phyloP scores from a whole-genome alignment of 2,888 invertebrate species.

The Auanema sp. region DNA sequence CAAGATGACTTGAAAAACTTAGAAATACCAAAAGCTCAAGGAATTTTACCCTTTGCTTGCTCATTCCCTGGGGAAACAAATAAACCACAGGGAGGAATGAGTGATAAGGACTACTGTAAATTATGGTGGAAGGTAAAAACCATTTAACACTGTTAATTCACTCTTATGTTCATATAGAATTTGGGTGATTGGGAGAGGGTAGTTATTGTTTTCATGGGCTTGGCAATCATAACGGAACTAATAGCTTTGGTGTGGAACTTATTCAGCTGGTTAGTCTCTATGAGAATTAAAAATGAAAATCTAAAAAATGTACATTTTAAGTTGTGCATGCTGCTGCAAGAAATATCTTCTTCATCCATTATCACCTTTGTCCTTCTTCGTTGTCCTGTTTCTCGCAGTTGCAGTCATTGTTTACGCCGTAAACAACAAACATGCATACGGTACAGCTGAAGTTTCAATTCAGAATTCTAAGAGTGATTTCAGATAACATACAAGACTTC shows the following conservation, averaged over 20 bases:
- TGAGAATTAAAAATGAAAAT: background rate
- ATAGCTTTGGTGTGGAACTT: constrained; percentile 30
- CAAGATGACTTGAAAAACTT: background rate
- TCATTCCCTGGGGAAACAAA: constrained; percentile 3
- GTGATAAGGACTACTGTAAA: constrained; percentile 14
- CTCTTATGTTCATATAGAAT: constrained; percentile 22
- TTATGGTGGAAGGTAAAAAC: constrained; percentile 22
- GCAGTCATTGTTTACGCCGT: constrained; percentile 42
- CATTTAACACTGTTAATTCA: constrained; percentile 1
- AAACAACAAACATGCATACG: constrained; percentile 19
- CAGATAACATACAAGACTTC: constrained; percentile 1
- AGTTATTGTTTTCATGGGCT: constrained; percentile 37
- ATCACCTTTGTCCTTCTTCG: constrained; percentile 38
- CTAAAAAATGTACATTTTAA: background rate
- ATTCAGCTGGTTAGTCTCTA: constrained; percentile 28
- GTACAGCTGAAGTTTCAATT: background rate
- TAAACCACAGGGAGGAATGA: background rate
- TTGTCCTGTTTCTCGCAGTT: constrained; percentile 29
- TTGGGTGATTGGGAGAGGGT: constrained; percentile 28
- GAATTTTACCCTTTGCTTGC: constrained; percentile 21
- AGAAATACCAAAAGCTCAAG: constrained; percentile 12
- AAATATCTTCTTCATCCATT: constrained; percentile 47
- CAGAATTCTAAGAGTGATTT: background rate
- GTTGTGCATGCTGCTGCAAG: constrained; percentile 43
- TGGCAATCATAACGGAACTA: constrained; percentile 34